Evolutionary conservation across 2,888 invertebrate species (phyloP).

Genomic region (Synanthedon formicaeformis): DNA sequence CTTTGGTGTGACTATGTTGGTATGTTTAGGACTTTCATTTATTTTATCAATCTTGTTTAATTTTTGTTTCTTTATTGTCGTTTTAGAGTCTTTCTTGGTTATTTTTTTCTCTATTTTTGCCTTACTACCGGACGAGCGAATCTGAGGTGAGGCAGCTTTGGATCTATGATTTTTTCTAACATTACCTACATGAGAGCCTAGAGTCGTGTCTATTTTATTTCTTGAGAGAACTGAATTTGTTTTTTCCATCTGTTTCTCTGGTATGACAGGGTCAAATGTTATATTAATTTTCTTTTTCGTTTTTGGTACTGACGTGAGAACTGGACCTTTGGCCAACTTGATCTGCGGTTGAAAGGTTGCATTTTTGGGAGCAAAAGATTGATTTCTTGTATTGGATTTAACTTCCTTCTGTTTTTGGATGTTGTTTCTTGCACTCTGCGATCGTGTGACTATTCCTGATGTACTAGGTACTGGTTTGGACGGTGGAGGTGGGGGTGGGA

Average conservation of each 20-base stretch:
- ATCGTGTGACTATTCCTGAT: constrained; percentile 41
- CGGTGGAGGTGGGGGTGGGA: constrained; percentile 33
- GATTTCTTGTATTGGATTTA: constrained; percentile 4
- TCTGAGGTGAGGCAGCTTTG: too few species aligned
- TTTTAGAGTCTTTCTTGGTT: background rate
- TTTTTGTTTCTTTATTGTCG: background rate
- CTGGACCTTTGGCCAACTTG: constrained; percentile 14
- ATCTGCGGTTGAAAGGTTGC: constrained; percentile 61
- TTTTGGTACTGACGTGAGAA: constrained; percentile 3
- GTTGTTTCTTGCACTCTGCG: constrained; percentile 26
- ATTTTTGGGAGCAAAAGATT: constrained; percentile 67
- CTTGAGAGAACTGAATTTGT: constrained; percentile 6
- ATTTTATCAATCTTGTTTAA: background rate
- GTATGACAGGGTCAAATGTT: background rate
- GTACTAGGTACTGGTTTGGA: constrained; percentile 29
- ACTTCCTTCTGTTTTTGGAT: constrained; percentile 6
- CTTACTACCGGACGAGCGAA: background rate
- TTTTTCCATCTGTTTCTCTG: background rate
- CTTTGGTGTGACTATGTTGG: constrained; percentile 16
- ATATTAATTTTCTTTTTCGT: constrained; percentile 12
- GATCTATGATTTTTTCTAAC: too few species aligned
- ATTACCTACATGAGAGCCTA: too few species aligned
- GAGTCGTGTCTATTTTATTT: background rate
- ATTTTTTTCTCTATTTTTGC: background rate
- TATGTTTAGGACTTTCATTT: background rate